A percentile compares a stretch with the other conserved stretches of the same genome.
Evolutionary conservation across 2,888 invertebrate species (phyloP).

Genomic region (Hydroisotoma schaefferi): DNA sequence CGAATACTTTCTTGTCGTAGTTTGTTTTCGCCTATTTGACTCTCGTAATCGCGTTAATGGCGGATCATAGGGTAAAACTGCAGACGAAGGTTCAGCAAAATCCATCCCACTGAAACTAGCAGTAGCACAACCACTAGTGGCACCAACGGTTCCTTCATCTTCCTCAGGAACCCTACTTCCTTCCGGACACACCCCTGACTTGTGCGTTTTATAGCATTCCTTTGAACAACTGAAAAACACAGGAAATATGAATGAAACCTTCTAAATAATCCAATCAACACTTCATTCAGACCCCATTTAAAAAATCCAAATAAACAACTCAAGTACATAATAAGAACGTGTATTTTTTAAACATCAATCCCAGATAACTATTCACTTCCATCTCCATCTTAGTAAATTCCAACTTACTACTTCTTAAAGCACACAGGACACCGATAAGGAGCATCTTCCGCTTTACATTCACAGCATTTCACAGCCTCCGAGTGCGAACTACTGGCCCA

Average conservation of each 20-base stretch:
- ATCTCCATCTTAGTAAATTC: no score
- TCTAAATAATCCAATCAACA: neutral
- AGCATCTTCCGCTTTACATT: neutral
- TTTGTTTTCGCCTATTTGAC: neutral
- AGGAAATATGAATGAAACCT: no score
- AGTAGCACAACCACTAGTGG: neutral
- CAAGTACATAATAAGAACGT: no score
- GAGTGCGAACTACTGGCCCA: no score
- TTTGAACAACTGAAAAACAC: slow-evolving; percentile 33
- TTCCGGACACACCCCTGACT: neutral
- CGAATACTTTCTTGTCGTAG: neutral
- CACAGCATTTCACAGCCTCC: neutral
- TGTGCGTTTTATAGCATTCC: slow-evolving; percentile 31
- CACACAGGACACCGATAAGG: slow-evolving; percentile 15
- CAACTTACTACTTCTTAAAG: no score
- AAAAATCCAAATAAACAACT: neutral
- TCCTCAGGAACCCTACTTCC: neutral
- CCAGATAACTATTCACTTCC: no score
- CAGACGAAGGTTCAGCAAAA: neutral
- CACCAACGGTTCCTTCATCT: no score
- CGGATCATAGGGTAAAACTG: neutral
- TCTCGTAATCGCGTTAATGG: neutral
- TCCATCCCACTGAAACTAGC: neutral
- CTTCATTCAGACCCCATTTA: no score
- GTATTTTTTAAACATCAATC: no score